phyloP scores from a whole-genome alignment of 2,113 vertebrate species.

The Rissa tridactyla region DNA sequence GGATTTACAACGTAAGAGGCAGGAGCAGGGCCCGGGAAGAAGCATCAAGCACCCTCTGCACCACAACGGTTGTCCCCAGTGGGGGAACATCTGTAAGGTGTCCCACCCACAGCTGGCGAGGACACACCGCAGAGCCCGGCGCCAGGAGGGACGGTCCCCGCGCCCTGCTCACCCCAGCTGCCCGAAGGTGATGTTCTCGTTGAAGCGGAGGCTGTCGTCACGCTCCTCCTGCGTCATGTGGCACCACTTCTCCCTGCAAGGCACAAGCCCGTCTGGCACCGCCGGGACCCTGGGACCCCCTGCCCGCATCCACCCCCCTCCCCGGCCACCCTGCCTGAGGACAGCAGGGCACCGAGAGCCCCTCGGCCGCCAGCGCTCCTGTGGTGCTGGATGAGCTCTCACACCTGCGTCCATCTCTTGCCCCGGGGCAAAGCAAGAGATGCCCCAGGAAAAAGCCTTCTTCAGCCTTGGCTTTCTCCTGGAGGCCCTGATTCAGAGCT shows the following conservation, averaged over 20 bases:
- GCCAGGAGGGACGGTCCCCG: accelerated
- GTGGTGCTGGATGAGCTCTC: not conserved
- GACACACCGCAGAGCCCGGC: not conserved
- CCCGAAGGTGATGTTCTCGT: slow-evolving; percentile 97
- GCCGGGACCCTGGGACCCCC: accelerated
- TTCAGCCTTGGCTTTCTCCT: not conserved
- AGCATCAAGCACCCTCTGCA: not conserved
- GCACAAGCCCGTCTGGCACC: not conserved
- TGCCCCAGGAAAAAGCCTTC: not conserved
- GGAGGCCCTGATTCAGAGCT: not conserved
- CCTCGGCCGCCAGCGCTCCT: not conserved
- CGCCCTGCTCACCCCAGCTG: slow-evolving; percentile 86
- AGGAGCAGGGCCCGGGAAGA: not conserved
- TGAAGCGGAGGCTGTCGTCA: slow-evolving; percentile 89
- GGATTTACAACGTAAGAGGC: not conserved
- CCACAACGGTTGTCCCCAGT: accelerated
- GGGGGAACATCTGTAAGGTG: not conserved
- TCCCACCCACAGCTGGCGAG: not conserved
- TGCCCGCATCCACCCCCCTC: not conserved
- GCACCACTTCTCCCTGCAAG: slow-evolving; percentile 94
- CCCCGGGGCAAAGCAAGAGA: not conserved
- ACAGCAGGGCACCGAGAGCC: not conserved
- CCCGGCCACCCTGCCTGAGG: not conserved
- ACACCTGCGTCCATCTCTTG: accelerated
- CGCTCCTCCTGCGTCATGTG: slow-evolving; percentile 96